Conservation (phyloP, 2,888 invertebrate genomes). For the Rhyacophila evoluta region DNA sequence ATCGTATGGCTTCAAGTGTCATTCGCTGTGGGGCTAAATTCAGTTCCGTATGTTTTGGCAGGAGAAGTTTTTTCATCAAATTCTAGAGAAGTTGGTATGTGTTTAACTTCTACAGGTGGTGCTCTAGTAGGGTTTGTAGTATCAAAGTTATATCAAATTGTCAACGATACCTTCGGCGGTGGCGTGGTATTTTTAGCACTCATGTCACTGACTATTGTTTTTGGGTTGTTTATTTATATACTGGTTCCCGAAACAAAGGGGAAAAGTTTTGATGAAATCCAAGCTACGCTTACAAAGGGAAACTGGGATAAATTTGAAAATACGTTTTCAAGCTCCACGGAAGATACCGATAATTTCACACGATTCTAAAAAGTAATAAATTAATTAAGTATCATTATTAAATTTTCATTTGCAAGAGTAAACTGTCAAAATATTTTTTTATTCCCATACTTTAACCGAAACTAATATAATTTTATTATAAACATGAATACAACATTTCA, state of each 20-base stretch:
- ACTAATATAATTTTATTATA: no score
- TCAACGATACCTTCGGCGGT: slow-evolving; percentile 65
- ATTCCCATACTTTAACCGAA: no score
- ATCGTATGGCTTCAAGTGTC: slow-evolving; percentile 60
- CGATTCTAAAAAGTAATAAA: not conserved
- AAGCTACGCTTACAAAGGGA: slow-evolving; percentile 61
- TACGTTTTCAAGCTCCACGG: not conserved
- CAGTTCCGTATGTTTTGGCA: slow-evolving; percentile 65
- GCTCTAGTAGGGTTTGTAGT: slow-evolving; percentile 66
- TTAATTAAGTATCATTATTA: not conserved
- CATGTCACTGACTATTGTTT: slow-evolving; percentile 62
- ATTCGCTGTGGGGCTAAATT: slow-evolving; percentile 64
- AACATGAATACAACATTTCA: no score
- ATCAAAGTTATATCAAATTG: slow-evolving; percentile 66
- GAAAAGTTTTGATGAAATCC: slow-evolving; percentile 70
- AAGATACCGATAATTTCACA: not conserved
- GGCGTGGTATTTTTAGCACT: slow-evolving; percentile 67
- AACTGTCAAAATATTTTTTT: no score
- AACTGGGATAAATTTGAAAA: not conserved
- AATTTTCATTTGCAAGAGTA: not conserved
- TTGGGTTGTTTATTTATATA: slow-evolving; percentile 65
- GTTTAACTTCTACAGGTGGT: slow-evolving; percentile 64
- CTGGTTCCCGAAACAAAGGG: slow-evolving; percentile 71
- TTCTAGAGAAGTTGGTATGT: slow-evolving; percentile 69
- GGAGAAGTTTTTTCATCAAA: slow-evolving; percentile 72